phyloP scores from a whole-genome alignment of 2,113 vertebrate genomes.

The Myxocyprinus asiaticus region DNA sequence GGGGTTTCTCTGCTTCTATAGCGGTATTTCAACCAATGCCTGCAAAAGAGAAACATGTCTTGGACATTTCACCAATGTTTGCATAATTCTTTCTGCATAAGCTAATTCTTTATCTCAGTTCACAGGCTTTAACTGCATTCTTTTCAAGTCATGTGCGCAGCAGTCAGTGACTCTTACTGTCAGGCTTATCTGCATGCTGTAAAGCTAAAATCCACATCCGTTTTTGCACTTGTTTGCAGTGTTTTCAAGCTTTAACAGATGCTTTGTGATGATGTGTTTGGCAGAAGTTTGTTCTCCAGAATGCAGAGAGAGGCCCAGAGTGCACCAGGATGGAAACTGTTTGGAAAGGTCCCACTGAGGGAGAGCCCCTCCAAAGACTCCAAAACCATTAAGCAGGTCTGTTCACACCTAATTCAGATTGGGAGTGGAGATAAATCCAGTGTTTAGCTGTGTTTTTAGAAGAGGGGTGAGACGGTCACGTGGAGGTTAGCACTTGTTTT shows the following conservation, averaged over 20 bases:
- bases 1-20: too few relatives aligned
- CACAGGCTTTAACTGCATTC: not conserved
- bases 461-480: too few relatives aligned
- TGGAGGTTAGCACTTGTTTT: too few relatives aligned
- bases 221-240: too few relatives aligned
- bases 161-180: not conserved
- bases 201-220: too few relatives aligned
- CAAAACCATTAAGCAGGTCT: conserved; percentile 88
- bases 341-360: conserved; percentile 87
- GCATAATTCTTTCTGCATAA: not conserved
- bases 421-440: too few relatives aligned
- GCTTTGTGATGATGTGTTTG: conserved; percentile 51
- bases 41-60: not conserved
- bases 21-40: too few relatives aligned
- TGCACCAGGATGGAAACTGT: conserved; percentile 89
- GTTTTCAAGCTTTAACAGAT: not conserved
- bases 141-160: not conserved
- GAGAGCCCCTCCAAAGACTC: conserved; percentile 86
- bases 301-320: conserved; percentile 83
- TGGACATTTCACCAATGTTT: not conserved
- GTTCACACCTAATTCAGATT: conserved; percentile 36
- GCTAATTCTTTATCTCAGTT: conserved; percentile 24
- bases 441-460: too few relatives aligned
- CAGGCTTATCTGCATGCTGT: too few relatives aligned
- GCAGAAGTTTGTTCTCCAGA: conserved; percentile 85